Evolutionary conservation across 2,113 vertebrate species (phyloP).

Genomic region (Xenopus tropicalis): UCB_Xtro_10.0 CM004443.2:57944501-57945000

Average conservation of each 20-base stretch:
- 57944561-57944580: constrained; percentile 14
- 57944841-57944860: constrained; percentile 84
- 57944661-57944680: constrained; percentile 99
- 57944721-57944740: constrained; percentile 94
- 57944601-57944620: constrained; percentile 91
- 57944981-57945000: not conserved
- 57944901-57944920: constrained; percentile 55
- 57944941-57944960: constrained; percentile 33
- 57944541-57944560: constrained; percentile 5
- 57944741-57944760: constrained; percentile 92
- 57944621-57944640: constrained; percentile 97
- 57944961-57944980: constrained; percentile 24
- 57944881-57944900: constrained; percentile 67
- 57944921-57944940: constrained; percentile 39
- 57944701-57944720: constrained; percentile 96
- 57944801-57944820: constrained; percentile 83
- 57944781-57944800: constrained; percentile 85
- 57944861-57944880: constrained; percentile 74
- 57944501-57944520: not conserved
- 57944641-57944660: constrained; percentile 95
- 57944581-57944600: constrained; percentile 67
- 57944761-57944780: constrained; percentile 80
- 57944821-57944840: constrained; percentile 79
- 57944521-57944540: not conserved
- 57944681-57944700: constrained; percentile 99